These are phyloP conservation scores for Sebastes cheni DNA, from an alignment of 2,797 vertebrate genomes.

Conservation along the genomic window DNA sequence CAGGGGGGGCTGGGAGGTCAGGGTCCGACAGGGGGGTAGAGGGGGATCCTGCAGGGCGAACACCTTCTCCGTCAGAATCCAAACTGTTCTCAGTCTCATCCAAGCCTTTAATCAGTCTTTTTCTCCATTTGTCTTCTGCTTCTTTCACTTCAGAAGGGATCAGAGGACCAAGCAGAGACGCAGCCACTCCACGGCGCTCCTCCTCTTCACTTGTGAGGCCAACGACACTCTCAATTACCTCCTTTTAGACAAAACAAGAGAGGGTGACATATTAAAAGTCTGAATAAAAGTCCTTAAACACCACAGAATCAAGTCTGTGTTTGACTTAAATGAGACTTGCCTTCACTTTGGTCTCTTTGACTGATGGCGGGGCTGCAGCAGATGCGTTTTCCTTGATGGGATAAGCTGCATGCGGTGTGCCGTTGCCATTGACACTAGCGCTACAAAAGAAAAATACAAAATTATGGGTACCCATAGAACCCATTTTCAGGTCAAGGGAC, in stretches of 20 bases:
- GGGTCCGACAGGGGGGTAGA: slow-evolving; percentile 60
- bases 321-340: slow-evolving; percentile 41
- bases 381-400: slow-evolving; percentile 59
- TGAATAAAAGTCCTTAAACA: neutral
- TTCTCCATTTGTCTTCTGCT: slow-evolving; percentile 96
- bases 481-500: too few species aligned
- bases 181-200: slow-evolving; percentile 92
- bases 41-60: slow-evolving; percentile 49
- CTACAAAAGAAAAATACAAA: slow-evolving; percentile 44
- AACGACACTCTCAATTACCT: slow-evolving; percentile 94
- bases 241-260: slow-evolving; percentile 75
- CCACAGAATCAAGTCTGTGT: neutral
- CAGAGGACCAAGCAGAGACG: slow-evolving; percentile 91
- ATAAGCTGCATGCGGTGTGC: slow-evolving; percentile 46
- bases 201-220: slow-evolving; percentile 93
- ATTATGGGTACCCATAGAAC: too few species aligned
- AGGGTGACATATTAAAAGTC: neutral
- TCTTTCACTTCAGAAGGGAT: slow-evolving; percentile 93
- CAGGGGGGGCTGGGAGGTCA: slow-evolving; percentile 71
- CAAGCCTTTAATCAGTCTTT: slow-evolving; percentile 87
- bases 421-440: slow-evolving; percentile 79
- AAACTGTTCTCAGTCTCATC: slow-evolving; percentile 81
- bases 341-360: slow-evolving; percentile 79
- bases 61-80: slow-evolving; percentile 76
- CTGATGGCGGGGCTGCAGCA: slow-evolving; percentile 19